phyloP scores from a whole-genome alignment of 2,113 vertebrate species.

The Furnarius figulus region DNA sequence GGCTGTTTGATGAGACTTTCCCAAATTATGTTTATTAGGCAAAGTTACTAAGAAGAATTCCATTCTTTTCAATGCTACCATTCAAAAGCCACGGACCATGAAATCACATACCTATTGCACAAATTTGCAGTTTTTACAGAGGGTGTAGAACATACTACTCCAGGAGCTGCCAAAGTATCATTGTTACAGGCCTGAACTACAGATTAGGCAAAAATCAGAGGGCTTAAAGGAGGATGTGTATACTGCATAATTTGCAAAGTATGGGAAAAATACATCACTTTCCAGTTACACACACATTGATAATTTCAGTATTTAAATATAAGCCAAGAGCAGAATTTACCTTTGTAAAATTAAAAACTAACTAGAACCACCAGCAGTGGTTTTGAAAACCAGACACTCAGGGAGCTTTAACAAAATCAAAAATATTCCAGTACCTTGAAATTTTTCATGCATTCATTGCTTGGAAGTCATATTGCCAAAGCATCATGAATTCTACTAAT shows the following conservation, averaged over 20 bases:
- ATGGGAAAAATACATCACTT: neutral
- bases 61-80: neutral
- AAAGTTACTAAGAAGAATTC: neutral
- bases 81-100: neutral
- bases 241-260: neutral
- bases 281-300: neutral
- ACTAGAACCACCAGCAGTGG: neutral
- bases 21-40: neutral
- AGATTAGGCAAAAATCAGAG: neutral
- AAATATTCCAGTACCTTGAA: neutral
- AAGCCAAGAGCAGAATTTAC: neutral
- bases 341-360: neutral
- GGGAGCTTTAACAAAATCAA: neutral
- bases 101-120: neutral
- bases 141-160: neutral
- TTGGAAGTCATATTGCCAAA: neutral
- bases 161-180: neutral
- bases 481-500: neutral
- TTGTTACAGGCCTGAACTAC: neutral
- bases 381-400: neutral
- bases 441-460: neutral
- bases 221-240: neutral
- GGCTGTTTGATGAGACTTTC: neutral
- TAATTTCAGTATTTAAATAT: neutral
- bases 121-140: neutral